These are phyloP conservation scores for Glomeris marginata DNA, from an alignment of 2,888 invertebrate genomes.

Conservation along the genomic window DNA sequence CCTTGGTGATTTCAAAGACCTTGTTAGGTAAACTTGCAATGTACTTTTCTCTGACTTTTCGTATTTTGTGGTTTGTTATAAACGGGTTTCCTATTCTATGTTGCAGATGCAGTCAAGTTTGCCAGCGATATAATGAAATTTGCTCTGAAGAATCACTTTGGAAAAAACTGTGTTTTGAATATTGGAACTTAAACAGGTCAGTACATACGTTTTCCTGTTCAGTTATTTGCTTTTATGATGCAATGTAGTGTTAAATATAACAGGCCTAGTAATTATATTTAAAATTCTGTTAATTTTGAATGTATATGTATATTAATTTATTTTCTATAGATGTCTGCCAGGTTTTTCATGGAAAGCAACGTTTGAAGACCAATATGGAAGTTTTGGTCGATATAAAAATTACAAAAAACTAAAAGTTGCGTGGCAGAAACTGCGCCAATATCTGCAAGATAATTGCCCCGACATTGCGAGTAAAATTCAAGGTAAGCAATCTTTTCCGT, in stretches of 20 bases:
- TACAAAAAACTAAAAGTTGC: conserved; percentile 19
- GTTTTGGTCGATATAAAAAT: conserved; percentile 18
- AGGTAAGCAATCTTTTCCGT: conserved; percentile 8
- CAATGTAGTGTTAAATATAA: background rate
- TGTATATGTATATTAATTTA: background rate
- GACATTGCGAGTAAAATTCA: conserved; percentile 16
- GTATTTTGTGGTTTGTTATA: conserved; percentile 15
- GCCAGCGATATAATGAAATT: conserved; percentile 13
- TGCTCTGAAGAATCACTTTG: conserved; percentile 15
- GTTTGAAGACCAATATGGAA: conserved; percentile 18
- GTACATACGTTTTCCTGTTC: background rate
- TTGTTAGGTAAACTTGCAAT: no score
- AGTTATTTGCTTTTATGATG: background rate
- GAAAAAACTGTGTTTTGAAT: conserved; percentile 14
- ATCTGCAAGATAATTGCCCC: conserved; percentile 17
- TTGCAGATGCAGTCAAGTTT: conserved; percentile 16
- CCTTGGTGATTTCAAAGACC: no score
- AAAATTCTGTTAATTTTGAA: background rate
- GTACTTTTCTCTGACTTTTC: no score
- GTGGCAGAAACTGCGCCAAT: conserved; percentile 21
- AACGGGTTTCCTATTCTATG: conserved; percentile 6
- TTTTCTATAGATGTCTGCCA: conserved; percentile 16
- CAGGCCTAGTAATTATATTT: no score
- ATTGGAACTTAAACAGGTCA: conserved; percentile 17
- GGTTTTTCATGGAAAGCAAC: conserved; percentile 19